phyloP scores from a whole-genome alignment of 2,113 vertebrate species.

The Mormyrus iriodes region DNA sequence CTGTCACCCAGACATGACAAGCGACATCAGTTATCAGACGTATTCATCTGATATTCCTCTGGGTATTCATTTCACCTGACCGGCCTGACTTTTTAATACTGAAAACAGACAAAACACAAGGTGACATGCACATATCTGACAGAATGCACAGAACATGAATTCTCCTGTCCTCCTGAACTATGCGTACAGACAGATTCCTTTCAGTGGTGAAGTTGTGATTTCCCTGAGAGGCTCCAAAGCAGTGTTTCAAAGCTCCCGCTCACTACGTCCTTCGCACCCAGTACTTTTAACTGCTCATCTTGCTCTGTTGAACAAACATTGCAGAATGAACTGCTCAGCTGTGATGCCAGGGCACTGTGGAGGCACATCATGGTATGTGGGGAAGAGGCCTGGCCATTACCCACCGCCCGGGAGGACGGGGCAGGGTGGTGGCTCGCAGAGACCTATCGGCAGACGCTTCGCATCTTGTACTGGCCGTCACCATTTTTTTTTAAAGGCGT shows the following conservation, averaged over 20 bases:
- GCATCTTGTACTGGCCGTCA: background rate
- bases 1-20: background rate
- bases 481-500: background rate
- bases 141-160: background rate
- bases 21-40: background rate
- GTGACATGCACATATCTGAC: background rate
- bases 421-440: background rate
- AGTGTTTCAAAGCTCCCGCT: background rate
- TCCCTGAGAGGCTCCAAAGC: background rate
- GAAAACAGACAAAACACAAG: background rate
- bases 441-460: background rate
- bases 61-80: background rate
- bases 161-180: background rate
- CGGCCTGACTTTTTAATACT: background rate
- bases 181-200: background rate
- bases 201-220: slow-evolving; percentile 10
- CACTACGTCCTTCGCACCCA: background rate
- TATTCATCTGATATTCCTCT: background rate
- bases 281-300: background rate
- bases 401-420: background rate
- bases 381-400: background rate
- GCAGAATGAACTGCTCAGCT: slow-evolving; percentile 10
- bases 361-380: background rate
- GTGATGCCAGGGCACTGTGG: background rate
- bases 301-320: background rate